Percentiles rank a stretch among this genome's conserved stretches.
These are phyloP conservation scores for Lasioglossum calceatum DNA, from an alignment of 2,888 invertebrate genomes.

Conservation along the genomic window DNA sequence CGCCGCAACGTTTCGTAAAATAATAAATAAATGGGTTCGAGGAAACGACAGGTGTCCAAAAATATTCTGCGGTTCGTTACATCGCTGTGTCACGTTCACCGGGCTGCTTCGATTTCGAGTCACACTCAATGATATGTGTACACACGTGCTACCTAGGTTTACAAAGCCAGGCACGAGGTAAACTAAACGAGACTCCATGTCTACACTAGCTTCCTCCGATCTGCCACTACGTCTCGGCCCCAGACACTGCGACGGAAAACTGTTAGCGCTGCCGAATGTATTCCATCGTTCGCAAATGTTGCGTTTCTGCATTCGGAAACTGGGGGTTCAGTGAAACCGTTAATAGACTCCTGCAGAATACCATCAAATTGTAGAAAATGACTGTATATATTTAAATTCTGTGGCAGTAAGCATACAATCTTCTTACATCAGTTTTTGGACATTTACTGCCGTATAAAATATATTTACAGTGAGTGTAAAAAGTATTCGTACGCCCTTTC, in stretches of 20 bases:
- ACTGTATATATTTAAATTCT: too few species aligned
- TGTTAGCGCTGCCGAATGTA: neutral
- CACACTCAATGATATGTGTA: constrained; percentile 76
- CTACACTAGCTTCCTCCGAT: constrained; percentile 56
- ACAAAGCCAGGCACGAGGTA: constrained; percentile 72
- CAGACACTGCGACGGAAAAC: constrained; percentile 26
- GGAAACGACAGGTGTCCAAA: constrained; percentile 25
- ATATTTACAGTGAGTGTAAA: too few species aligned
- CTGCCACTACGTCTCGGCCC: constrained; percentile 31
- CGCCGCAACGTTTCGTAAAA: constrained; percentile 35
- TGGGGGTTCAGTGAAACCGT: neutral
- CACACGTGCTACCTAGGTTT: constrained; percentile 72
- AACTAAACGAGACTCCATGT: constrained; percentile 68
- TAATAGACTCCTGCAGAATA: neutral
- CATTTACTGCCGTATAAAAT: too few species aligned
- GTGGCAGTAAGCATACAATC: too few species aligned
- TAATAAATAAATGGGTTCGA: constrained; percentile 49
- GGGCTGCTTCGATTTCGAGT: constrained; percentile 74
- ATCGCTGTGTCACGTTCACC: constrained; percentile 65
- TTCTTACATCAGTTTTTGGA: too few species aligned
- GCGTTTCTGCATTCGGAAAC: constrained; percentile 19
- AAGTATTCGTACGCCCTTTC: too few species aligned
- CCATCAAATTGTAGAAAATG: neutral
- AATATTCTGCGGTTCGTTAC: constrained; percentile 68
- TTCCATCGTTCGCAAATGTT: constrained; percentile 42